Base-by-base conservation (phyloP, 2,888 invertebrate species). In the Caenorhabditis sp. region DNA sequence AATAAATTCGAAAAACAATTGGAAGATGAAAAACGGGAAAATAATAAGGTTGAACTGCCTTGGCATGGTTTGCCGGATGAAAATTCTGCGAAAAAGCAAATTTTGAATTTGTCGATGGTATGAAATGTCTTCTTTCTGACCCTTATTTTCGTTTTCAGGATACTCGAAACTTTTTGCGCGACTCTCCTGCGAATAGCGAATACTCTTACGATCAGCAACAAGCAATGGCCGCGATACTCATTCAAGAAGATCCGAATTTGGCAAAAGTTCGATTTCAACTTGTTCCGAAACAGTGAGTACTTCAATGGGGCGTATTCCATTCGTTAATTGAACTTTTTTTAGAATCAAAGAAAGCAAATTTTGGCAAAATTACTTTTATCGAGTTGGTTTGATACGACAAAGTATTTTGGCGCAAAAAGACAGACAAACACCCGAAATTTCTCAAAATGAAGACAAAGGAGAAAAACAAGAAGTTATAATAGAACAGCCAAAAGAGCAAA, bases 341-440 rank as follows among this genome's bases (percentile, higher is more conserved):
- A 90, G 90, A 80, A 83, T 90, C 4, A 88, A 93, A 87, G 99
- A 99, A 91, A 96, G 97, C 90, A 93, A 93, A 89, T 99, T 99
- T 91, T 99, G 99, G 99, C 92, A 95, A 88, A 99, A 99, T 91
- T 99, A 99, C 89, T 99, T 99, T 91, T 99, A 99, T 91, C 94
- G 99, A 88, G 94, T 99, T 84, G 95, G 95, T 85, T 92, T 99
- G 86, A 94, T 99, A 89, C 95, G 96, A 88, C 97, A 99, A 91
- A 95, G 96, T 83, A 94, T 90, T 64, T 26, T 66, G 49, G 73
- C 64, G 21, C 75, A 67, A 31, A 51, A 54, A 5, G 58, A 59
- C 36, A 10, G 51, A 62, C 57, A 55, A 26, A 6, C 8, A 3
- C 36, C 23, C 14, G 24, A 50, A 24, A 21, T 19, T 19, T 61